Percentiles rank a stretch among this genome's conserved stretches.
Evolutionary conservation across 92 coral and sea anemone genomes (phyloP).

Genomic region (Palythoa grandis): DNA sequence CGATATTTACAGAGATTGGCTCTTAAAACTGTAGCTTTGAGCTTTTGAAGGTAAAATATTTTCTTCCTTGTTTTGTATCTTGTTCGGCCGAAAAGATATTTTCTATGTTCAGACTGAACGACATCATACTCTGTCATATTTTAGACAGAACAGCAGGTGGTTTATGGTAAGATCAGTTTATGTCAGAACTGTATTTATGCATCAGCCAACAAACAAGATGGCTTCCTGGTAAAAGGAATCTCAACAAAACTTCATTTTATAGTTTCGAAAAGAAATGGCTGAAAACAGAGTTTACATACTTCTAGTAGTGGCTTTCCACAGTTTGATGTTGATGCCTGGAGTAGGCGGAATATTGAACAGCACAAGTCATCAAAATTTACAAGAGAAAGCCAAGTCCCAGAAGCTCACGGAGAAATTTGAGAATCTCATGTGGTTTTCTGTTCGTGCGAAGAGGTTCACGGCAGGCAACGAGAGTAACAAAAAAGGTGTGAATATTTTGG

Average conservation of each 20-base stretch:
- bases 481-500: slow-evolving; percentile 1
- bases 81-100: neutral
- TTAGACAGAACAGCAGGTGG: slow-evolving; percentile 28
- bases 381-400: slow-evolving; percentile 8
- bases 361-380: neutral
- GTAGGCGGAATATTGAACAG: neutral
- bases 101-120: neutral
- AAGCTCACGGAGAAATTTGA: slow-evolving; percentile 31
- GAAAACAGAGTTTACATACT: neutral
- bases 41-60: neutral
- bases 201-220: slow-evolving; percentile 4
- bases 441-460: slow-evolving; percentile 22
- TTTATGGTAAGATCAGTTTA: slow-evolving; percentile 21
- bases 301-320: neutral
- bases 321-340: neutral
- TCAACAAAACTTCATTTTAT: neutral
- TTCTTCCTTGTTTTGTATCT: neutral
- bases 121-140: neutral
- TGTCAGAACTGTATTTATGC: slow-evolving; percentile 23
- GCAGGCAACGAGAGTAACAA: neutral
- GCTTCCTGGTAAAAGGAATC: neutral
- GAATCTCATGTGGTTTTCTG: slow-evolving; percentile 40
- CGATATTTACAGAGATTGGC: too few species aligned
- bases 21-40: too few species aligned
- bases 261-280: neutral